Evolutionary conservation across 92 coral and sea anemone species (phyloP), one percentile per base, ranked within the genome.

Genomic region (Meandrina meandrites): DNA sequence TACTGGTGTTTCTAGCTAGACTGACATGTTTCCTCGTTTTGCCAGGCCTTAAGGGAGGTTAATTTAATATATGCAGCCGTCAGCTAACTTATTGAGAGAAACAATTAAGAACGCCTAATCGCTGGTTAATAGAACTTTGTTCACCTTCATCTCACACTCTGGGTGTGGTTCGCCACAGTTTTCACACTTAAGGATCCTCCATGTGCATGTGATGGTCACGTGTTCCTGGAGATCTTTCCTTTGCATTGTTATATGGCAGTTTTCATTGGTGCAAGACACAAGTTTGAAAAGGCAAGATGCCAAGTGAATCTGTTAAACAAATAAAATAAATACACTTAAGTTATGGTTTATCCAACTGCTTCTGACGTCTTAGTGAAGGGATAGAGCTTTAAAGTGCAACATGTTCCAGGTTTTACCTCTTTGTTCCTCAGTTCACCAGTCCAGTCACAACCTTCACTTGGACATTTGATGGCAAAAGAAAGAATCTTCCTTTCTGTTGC

Each of bases 211-310:
- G n/a, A 80, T 53, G 12, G 47, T 30, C 60, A 90, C 86, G 81
- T 93, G 95, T 24, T 75, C 71, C 31, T 85, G 84, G 4, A 93
- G 83, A 71, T 86, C 40, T 64, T 71, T 83, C 22, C 84, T 83
- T 76, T 53, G 81, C 73, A 90, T 37, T 48, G 54, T 84, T n/a
- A 77, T 89, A 14, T 34, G 79, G 37, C 93, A 93, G 64, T 75
- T 84, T 64, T 45, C 42, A 54, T 90, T 90, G 75, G 92, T 76
- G 68, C 95, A 93, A 9, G 80, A 40, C n/a, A 88, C 86, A 72
- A 81, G 83, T 27, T 88, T 85, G 15, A 60, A 90, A 24, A 67
- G 85, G 62, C 95, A 92, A 71, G 67, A 22, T 9, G 15, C 54
- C 57, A 76, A 45, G 54, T 76, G 80, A 76, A 4, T 1, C 80